Conservation (phyloP, 30 jellyfish, hydroid and myxozoan genomes). For the Cassiopea xamachana region DNA sequence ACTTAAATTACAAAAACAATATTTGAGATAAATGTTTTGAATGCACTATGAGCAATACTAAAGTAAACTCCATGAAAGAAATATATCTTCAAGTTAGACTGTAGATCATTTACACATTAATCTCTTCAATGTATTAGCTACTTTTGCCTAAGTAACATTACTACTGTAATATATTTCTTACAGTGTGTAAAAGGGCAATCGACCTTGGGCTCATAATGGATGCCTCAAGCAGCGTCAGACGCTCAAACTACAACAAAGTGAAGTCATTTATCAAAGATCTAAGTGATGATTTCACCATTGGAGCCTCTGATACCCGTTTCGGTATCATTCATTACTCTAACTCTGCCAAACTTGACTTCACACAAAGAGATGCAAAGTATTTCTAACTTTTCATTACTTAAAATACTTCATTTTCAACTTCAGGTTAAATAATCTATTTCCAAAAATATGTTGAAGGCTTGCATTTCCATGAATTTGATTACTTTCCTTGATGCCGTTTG, state of each 20-base stretch:
- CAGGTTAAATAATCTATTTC: not conserved
- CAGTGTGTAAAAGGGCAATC: conserved; percentile 82
- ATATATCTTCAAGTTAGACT: too few species aligned
- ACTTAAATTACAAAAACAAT: too few species aligned
- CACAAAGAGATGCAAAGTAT: conserved; percentile 41
- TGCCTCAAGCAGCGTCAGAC: conserved; percentile 92
- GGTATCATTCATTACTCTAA: conserved; percentile 85
- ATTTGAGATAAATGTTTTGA: too few species aligned
- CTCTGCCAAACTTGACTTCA: conserved; percentile 62
- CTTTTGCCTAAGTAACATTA: not conserved
- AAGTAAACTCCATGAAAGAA: too few species aligned
- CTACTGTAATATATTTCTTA: not conserved
- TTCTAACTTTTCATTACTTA: not conserved
- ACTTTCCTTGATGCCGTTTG: too few species aligned
- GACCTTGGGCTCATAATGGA: conserved; percentile 88
- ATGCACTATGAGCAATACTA: too few species aligned
- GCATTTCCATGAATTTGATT: too few species aligned
- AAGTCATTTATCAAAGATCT: conserved; percentile 69
- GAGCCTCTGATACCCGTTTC: conserved; percentile 76
- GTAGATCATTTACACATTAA: too few species aligned
- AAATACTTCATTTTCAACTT: not conserved
- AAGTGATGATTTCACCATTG: conserved; percentile 67
- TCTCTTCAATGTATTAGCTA: too few species aligned
- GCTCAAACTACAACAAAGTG: conserved; percentile 68
- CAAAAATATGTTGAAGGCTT: too few species aligned